Evolutionary conservation across 2,113 vertebrate species (phyloP), one percentile per base, ranked within the genome.

Genomic region (Bucco capensis): DNA sequence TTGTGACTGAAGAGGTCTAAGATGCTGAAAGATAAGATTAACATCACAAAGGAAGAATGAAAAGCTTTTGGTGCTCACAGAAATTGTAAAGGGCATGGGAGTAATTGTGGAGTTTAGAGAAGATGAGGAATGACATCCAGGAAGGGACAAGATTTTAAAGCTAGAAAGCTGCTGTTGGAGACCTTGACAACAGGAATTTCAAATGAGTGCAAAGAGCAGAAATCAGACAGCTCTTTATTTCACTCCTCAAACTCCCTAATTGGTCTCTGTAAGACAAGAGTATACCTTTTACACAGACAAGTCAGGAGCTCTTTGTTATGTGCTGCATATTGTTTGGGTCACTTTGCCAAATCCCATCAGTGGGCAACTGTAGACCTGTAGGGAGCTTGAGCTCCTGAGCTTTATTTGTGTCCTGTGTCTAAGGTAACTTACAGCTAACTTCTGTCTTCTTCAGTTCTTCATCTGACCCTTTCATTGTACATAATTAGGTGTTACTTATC

Each of bases 251-350:
- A 35, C 21, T 75, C 23, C 21, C 24, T 51, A 25, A 28, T 30
- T 15, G 5, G 47, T 47, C 14, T 57, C 44, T 17, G 46, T n/a
- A 37, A 57, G 38, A 28, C 18, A 64, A 46, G 42, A 73, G 35
- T 12, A 8, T 19, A 64, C 38, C 30, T 64, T n/a, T 71, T 47
- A 21, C 1, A 3, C 19, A 69, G 62, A 51, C 19, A 23, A 10
- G 8, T 67, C 73, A 57, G 76, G 22, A 73, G 17, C 54, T 65
- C 15, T 83, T 89, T 0, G 1, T 84, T 75, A n/a, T 30, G 16
- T 74, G 35, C 77, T 4, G 2, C 0, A 0, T 30, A 19, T 42
- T 54, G 16, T 40, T 86, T 67, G 44, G 30, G 44, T 71, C 53
- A 51, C 51, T 80, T 61, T 38, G 49, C 73, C 69, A 54, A 28